Base-by-base conservation (phyloP, 2,888 invertebrate genomes). In the Xanthorhoe designata region DNA sequence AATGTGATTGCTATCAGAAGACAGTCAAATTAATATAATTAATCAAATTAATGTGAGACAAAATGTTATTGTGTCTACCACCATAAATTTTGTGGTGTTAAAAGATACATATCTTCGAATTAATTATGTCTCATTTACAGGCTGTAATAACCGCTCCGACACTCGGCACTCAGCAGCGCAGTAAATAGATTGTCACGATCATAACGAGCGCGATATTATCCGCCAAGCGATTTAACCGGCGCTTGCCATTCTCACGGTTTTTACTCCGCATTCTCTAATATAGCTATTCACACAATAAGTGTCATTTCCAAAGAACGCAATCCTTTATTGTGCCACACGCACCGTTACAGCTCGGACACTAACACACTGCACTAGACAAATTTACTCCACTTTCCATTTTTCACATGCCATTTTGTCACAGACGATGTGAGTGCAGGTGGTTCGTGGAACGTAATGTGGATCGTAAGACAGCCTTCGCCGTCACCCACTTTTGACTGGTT, bases 361-460 rank as follows among this genome's bases (percentile, higher is more conserved):
- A 88, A 86, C 88, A 87, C 81, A 89, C 87, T 89, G 87, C 82
- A 80, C 87, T 88, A 87, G 86, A 88, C 89, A 83, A 90, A 90
- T 89, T 87, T 82, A 90, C 87, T 90, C 89, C 91, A 92, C 92
- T 92, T 92, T 92, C 91, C 90, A 91, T 92, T 92, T 92, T 92
- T 89, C 90, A 86, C 84, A 82, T 82, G 85, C 84, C 81, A 88
- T 91, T 90, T 90, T 87, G 86, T 85, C 82, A 79, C 78, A 81
- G 81, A 83, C 85, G 82, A 82, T 78, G 79, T 82, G 81, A 85
- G 81, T 83, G 84, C 85, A 83, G 81, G 83, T 86, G 85, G 82
- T 90, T 90, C 84, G 85, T 84, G 82, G 84, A 88, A 88, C 81
- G 75, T 82, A 83, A 90, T 86, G 85, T 88, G 74, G 84, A 85